Conservation (phyloP, 2,797 vertebrate genomes). For the Melanogrammus aeglefinus region DNA sequence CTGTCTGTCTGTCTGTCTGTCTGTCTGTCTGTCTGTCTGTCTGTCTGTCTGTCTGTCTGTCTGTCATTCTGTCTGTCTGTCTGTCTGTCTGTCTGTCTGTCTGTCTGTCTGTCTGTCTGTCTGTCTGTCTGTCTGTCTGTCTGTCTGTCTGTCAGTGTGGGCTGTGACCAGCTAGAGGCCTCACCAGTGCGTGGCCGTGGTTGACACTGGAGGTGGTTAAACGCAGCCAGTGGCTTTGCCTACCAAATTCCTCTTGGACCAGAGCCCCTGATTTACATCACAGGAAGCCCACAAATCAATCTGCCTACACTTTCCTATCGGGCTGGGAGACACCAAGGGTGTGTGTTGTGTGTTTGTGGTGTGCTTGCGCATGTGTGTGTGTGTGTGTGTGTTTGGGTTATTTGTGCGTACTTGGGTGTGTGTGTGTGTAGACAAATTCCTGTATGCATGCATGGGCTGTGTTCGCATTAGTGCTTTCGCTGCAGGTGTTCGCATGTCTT, state of each 20-base stretch:
- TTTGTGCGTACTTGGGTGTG: not conserved
- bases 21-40: not conserved
- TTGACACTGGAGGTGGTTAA: conserved; percentile 65
- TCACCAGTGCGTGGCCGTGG: conserved; percentile 58
- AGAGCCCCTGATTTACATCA: conserved; percentile 64
- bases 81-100: not conserved
- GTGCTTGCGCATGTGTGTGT: too few species aligned
- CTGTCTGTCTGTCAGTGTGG: not conserved
- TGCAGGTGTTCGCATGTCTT: not conserved
- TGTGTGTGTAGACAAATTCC: not conserved
- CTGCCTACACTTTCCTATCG: conserved; percentile 11
- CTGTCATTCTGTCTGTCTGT: not conserved
- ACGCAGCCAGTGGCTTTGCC: conserved; percentile 59
- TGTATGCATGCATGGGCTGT: conserved; percentile 12
- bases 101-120: too few species aligned
- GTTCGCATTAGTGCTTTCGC: not conserved
- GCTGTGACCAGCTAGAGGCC: conserved; percentile 57
- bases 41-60: not conserved
- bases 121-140: too few species aligned
- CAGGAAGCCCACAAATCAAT: conserved; percentile 57
- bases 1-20: not conserved
- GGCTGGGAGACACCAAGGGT: conserved; percentile 27
- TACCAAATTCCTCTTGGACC: conserved; percentile 65
- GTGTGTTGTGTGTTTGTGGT: too few species aligned
- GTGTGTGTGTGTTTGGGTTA: not conserved